Evolutionary conservation across 1,140 invertebrate genomes (phyloP), one percentile per base, ranked within the genome.

Genomic region (Drosophila elegans): DNA sequence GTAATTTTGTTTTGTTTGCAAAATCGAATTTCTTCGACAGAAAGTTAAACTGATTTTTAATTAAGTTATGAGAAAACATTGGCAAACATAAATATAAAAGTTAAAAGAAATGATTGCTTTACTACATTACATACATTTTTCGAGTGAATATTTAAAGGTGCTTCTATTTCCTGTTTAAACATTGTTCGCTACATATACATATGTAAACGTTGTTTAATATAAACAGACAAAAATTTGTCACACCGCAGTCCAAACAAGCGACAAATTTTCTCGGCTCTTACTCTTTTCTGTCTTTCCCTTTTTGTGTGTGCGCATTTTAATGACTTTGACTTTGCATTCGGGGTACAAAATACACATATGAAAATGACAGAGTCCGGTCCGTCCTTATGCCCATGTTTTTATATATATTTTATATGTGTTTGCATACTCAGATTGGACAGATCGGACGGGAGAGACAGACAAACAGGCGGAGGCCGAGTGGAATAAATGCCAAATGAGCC

Each of bases 401-500:
- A 45, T 63, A 16, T 32, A 61, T 6, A 11, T 63, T 25, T 12
- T 61, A 36, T 63, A 60, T 44, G 32, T 38, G 56, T 45, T 45
- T 60, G 44, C n/a, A 41, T 29, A 29, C 42, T 16, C 41, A 42
- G 34, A 29, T 45, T 13, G 21, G 36, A 27, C 29, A 12, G 53
- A 38, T 51, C 4, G 25, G 12, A 29, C n/a, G 2, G 11, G 29
- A 2, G n/a, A 51, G 27, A 49, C 48, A 32, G 48, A 27, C 25
- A 29, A 27, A 13, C 25, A 25, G 44, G 25, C 60, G 60, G 25
- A 53, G 68, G 11, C 27, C 55, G 39, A 46, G 61, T 51, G 39
- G 54, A 55, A 69, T 53, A 68, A 76, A 68, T 68, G 74, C 56
- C 63, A 77, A 76, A 77, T 76, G 63, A 76, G 74, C 32, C 72